These are phyloP conservation scores for Nomia melanderi DNA, from an alignment of 1,140 invertebrate species.

Conservation along the genomic window DNA sequence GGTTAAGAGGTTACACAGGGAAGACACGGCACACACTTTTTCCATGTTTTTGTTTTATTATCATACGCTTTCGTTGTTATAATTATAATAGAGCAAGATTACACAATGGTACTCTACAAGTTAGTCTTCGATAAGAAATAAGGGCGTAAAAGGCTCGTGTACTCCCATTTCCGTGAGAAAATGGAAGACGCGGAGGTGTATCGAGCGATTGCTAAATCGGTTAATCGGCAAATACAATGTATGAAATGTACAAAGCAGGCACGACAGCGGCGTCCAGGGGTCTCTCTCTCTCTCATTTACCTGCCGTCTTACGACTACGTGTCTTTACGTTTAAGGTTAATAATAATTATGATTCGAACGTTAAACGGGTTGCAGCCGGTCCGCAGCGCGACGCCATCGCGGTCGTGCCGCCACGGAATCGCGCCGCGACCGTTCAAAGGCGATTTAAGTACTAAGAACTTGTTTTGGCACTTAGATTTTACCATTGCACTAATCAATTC, in stretches of 20 bases:
- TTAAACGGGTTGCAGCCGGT: slow-evolving; percentile 28
- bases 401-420: slow-evolving; percentile 54
- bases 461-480: slow-evolving; percentile 80
- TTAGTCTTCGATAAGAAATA: slow-evolving; percentile 73
- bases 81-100: slow-evolving; percentile 72
- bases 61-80: slow-evolving; percentile 68
- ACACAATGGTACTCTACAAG: slow-evolving; percentile 74
- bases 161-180: slow-evolving; percentile 30
- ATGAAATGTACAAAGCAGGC: slow-evolving; percentile 76
- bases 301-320: slow-evolving; percentile 51
- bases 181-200: slow-evolving; percentile 35
- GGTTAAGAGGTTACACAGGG: too few relatives aligned
- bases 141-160: slow-evolving; percentile 42
- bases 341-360: slow-evolving; percentile 47
- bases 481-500: slow-evolving; percentile 71
- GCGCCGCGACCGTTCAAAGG: slow-evolving; percentile 66
- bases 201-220: slow-evolving; percentile 53
- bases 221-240: slow-evolving; percentile 68
- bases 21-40: slow-evolving; percentile 11
- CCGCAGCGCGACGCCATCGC: slow-evolving; percentile 37
- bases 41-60: slow-evolving; percentile 42
- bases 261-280: slow-evolving; percentile 28
- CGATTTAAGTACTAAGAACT: slow-evolving; percentile 74
- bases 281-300: background rate
- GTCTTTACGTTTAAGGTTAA: slow-evolving; percentile 41